Evolutionary conservation across 1,140 invertebrate genomes (phyloP), one percentile per base, ranked within the genome.

Genomic region (Drosophila arizonae): DNA sequence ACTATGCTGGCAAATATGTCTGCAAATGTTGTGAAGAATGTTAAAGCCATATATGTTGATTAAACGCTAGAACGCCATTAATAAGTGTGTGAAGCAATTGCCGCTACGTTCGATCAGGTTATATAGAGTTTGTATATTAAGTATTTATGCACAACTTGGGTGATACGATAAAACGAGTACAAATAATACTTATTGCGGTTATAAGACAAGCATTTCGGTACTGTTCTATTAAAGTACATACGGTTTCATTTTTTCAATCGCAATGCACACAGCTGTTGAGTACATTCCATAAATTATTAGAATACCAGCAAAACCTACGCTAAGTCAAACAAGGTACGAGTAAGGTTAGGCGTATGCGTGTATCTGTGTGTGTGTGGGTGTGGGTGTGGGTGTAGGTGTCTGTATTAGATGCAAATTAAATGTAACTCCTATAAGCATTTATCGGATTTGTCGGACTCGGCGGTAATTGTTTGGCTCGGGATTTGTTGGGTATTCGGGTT

Each of bases 21-120:
- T 61, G 70, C 64, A 55, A 55, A 67, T 71, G 63, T 60, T 72
- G 65, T 76, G 74, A 58, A 67, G 62, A 51, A 71, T 78, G 41
- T 71, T 79, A 70, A 82, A 84, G 76, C 80, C 79, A 65, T 71
- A 61, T 61, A 60, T 39, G 36, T 39, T 39, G 36, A 51, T 55
- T 41, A 50, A 46, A 69, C 50, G 71, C 70, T 72, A 73, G 26
- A 61, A 39, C 36, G 36, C 65, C 65, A 73, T 62, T 68, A 68
- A 62, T 33, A 46, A 54, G 8, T 57, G 58, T 69, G 71, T 57
- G 58, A 73, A 73, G 71, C 65, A 69, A 73, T 57, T 62, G 71
- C 33, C 43, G 71, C 71, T 73, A 73, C 71, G 41, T 68, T 72
- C 30, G 52, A 72, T 68, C 65, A 43, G 71, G 33, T 48, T 73